Evolutionary conservation across 2,888 invertebrate genomes (phyloP), one percentile per base, ranked within the genome.

Genomic region (Oeneis ivallda): DNA sequence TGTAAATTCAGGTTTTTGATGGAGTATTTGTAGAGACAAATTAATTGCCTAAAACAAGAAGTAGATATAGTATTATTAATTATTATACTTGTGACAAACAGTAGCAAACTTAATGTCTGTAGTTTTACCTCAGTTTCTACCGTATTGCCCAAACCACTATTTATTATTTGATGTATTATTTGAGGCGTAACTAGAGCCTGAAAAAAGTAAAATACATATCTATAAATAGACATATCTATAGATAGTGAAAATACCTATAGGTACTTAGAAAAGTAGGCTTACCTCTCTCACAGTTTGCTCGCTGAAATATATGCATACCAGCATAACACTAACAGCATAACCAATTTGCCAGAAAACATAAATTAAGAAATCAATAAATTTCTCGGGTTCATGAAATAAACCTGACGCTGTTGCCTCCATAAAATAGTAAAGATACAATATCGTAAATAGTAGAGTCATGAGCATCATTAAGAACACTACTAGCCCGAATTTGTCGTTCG

Each of bases 401-500:
- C 87, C 84, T 0, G 81, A 76, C 0, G 86, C 85, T 0, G 86
- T 87, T 5, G 86, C 89, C 69, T 88, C 89, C 87, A 89, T 86
- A 45, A 89, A 83, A 69, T 88, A 88, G 70, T 86, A 88, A 67
- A 84, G 74, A 64, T 87, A 82, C 50, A 88, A 66, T 34, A 84
- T 75, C 9, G 84, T 77, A 13, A 76, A 75, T 11, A 77, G 68
- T 0, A 84, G 69, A 50, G 75, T 79, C 10, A 79, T 49, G 0
- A 79, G 49, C 71, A 84, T 74, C 0, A 79, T 85, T n/a, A 81
- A 50, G 4, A 79, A 70, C 15, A 87, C 47, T 6, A 80, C 72
- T 3, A 80, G 65, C 1, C 88, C 87, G 64, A 78, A 88, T 50
- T 76, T 71, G 7, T 68, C 70, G 58, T 83, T 84, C 0, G 72